Evolutionary conservation across 1,140 invertebrate genomes (phyloP).

Genomic region (Acromyrmex heyeri): DNA sequence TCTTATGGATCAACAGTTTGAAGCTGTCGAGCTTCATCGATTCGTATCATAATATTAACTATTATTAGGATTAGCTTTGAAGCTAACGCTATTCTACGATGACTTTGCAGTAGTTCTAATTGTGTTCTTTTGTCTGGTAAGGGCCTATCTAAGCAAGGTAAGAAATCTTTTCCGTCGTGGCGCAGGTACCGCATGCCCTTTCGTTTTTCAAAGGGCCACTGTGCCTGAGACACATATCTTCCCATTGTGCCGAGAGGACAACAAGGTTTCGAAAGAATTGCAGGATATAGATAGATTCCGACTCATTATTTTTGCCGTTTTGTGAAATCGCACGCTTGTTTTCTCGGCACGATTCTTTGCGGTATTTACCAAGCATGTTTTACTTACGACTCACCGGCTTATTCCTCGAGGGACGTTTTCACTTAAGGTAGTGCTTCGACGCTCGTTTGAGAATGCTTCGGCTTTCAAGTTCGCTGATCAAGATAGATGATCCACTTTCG

Average conservation of each 20-base stretch:
- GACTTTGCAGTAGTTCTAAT: conserved; percentile 45
- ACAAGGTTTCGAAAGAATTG: conserved; percentile 73
- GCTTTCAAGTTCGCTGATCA: conserved; percentile 54
- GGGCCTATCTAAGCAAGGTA: conserved; percentile 70
- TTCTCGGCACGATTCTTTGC: not conserved
- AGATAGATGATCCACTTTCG: conserved; percentile 64
- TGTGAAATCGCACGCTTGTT: not conserved
- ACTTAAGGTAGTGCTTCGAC: conserved; percentile 31
- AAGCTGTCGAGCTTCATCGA: too few species aligned
- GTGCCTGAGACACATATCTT: conserved; percentile 60
- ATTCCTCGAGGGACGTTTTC: conserved; percentile 37
- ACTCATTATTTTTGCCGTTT: not conserved
- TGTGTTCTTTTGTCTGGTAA: conserved; percentile 58
- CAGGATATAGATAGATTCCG: conserved; percentile 69
- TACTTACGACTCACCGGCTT: not conserved
- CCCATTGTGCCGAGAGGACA: conserved; percentile 48
- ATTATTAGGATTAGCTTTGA: conserved; percentile 1
- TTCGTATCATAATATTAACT: conserved; percentile 5
- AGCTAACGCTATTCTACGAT: not conserved
- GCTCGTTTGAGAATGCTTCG: conserved; percentile 45
- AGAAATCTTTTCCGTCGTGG: conserved; percentile 74
- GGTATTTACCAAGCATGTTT: conserved; percentile 18
- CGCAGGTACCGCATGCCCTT: conserved; percentile 72
- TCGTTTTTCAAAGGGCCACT: conserved; percentile 61
- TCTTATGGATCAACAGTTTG: not conserved